Percentiles rank a stretch among this genome's conserved stretches.
phyloP scores from a whole-genome alignment of 2,888 invertebrate species.

The Chloromyia formosa region DNA sequence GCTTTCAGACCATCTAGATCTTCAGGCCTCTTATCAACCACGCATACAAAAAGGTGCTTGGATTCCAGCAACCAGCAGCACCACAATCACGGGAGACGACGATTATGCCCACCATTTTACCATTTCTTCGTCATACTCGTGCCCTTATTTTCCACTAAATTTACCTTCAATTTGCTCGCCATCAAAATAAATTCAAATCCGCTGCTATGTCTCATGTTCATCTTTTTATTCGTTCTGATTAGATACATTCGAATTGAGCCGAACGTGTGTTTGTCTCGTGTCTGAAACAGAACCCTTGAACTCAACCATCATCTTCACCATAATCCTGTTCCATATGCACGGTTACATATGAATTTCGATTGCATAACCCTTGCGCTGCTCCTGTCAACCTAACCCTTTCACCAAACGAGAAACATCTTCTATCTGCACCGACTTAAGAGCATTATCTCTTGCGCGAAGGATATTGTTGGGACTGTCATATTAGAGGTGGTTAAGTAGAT shows the following conservation, averaged over 20 bases:
- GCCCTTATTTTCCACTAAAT: slow-evolving; percentile 12
- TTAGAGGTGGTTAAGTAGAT: not conserved
- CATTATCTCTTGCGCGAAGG: slow-evolving; percentile 24
- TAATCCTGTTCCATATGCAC: slow-evolving; percentile 4
- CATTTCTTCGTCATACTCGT: too few species aligned
- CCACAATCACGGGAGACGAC: too few species aligned
- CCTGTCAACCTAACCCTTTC: slow-evolving; percentile 17
- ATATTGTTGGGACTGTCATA: slow-evolving; percentile 13
- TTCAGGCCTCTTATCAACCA: too few species aligned
- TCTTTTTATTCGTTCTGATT: slow-evolving; percentile 2
- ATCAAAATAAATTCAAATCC: not conserved
- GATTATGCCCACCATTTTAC: too few species aligned
- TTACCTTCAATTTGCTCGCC: not conserved
- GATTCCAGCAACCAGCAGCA: too few species aligned
- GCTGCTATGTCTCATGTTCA: not conserved
- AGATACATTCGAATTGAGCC: not conserved
- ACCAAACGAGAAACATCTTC: not conserved
- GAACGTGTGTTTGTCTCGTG: slow-evolving; percentile 44
- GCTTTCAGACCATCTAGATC: too few species aligned
- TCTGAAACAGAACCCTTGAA: slow-evolving; percentile 1
- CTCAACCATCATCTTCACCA: slow-evolving; percentile 18
- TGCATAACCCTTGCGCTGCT: slow-evolving; percentile 18
- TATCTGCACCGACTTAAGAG: not conserved
- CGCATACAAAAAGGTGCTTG: too few species aligned
- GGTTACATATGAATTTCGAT: slow-evolving; percentile 2